Conservation (phyloP, 2,113 vertebrate species). For the Rhipidura dahli region DNA sequence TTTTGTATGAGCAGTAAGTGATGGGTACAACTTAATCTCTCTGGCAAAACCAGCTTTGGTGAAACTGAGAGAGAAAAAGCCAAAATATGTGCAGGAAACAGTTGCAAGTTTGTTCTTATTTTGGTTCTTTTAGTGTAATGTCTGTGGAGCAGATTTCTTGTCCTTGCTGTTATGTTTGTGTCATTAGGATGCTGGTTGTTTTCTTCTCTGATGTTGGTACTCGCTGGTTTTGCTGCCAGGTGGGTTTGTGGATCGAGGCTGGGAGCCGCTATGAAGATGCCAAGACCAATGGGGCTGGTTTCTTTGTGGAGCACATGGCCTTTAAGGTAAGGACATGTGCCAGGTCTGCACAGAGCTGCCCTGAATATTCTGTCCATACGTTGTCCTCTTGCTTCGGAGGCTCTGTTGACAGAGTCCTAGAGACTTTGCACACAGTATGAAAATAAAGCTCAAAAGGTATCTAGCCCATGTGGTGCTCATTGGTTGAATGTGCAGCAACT, state of each 20-base stretch:
- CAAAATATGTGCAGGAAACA: fast-evolving
- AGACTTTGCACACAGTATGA: neutral
- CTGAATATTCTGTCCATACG: fast-evolving
- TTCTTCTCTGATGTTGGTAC: neutral
- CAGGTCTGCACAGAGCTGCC: neutral
- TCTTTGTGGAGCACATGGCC: slow-evolving; percentile 93
- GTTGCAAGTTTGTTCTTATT: neutral
- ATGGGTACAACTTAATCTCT: neutral
- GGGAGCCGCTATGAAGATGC: slow-evolving; percentile 89
- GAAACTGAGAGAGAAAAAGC: neutral
- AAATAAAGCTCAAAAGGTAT: neutral
- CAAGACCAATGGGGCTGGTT: slow-evolving; percentile 87
- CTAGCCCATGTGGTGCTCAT: neutral
- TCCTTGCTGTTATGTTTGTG: neutral
- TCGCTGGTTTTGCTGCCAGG: slow-evolving; percentile 64
- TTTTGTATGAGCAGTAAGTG: neutral
- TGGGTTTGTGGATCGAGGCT: slow-evolving; percentile 86
- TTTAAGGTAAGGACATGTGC: slow-evolving; percentile 82
- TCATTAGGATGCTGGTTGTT: neutral
- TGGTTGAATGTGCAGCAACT: neutral
- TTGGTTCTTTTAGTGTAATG: neutral
- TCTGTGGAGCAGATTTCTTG: neutral
- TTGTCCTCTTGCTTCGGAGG: fast-evolving
- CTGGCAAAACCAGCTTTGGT: neutral
- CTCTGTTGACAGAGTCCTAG: neutral